Evolutionary conservation across 2,888 invertebrate genomes (phyloP), one percentile per base, ranked within the genome.

Genomic region (Amphimallon solstitiale): DNA sequence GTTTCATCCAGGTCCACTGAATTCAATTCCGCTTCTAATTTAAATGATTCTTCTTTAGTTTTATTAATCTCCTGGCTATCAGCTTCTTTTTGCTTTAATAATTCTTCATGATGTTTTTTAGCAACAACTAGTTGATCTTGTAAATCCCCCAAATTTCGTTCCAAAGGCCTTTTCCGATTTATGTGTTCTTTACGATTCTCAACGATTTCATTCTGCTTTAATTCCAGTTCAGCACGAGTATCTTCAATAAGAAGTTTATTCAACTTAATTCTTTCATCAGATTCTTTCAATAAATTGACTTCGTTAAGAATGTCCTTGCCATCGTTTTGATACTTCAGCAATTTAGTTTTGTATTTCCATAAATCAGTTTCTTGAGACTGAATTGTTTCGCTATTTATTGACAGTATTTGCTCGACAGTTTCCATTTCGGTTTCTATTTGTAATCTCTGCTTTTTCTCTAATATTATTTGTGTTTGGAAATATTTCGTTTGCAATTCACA

Each of bases 341-440:
- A 19, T 5, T 45, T 19, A 1, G 19, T 9, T 45, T 45, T 17
- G 19, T 45, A 45, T 45, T 17, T 7, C 10, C n/a, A 10, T 6
- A 45, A 17, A 45, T 19, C 45, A 1, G n/a, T 45, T 17, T 45
- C 45, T 17, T 45, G 45, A 45, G 45, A 7, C 1, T 1, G 6
- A 10, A 45, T 9, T 54, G n/a, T 37, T 10, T 19, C 37, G 6
- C 7, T 38, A n/a, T 19, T 10, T 19, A 54, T 54, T 2, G n/a
- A 9, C 6, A 54, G 17, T 15, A 54, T 38, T 5, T 10, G 19
- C 4, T 10, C 38, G 2, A 54, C 37, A n/a, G 38, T 54, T 21
- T 37, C 5, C 19, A 38, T 38, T 54, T 54, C 52, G n/a, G 6
- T 54, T n/a, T 19, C 37, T 17, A 54, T 17, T n/a, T 54, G 17